Evolutionary conservation across 1,140 invertebrate species (phyloP).

Genomic region (Leptestheria dahalacensis): DNA sequence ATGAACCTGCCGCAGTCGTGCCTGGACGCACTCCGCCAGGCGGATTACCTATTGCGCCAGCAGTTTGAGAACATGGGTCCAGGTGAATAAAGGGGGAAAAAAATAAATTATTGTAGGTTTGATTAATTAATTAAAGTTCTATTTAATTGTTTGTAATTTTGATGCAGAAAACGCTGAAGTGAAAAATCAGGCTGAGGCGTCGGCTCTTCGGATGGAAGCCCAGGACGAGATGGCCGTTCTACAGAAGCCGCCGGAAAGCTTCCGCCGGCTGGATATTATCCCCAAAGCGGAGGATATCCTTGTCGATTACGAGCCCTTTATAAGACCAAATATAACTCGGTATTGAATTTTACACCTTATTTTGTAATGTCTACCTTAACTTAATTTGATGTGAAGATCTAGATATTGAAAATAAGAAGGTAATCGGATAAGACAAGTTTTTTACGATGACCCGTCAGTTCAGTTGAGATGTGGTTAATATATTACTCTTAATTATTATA

Average conservation of each 20-base stretch:
- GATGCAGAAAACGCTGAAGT: not conserved
- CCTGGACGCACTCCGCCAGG: not conserved
- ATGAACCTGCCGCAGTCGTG: not conserved
- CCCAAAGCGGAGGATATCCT: slow-evolving; percentile 12
- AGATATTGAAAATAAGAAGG: not conserved
- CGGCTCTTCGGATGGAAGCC: not conserved
- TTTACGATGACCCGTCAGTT: too few relatives aligned
- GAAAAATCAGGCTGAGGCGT: not conserved
- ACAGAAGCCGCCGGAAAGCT: slow-evolving; percentile 13
- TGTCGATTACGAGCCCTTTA: slow-evolving; percentile 19
- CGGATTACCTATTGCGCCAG: not conserved
- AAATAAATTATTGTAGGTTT: not conserved
- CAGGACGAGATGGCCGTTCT: not conserved
- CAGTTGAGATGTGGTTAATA: too few relatives aligned
- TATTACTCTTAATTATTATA: too few relatives aligned
- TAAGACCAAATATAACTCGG: slow-evolving; percentile 28
- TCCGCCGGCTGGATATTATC: slow-evolving; percentile 10
- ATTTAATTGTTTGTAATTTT: not conserved
- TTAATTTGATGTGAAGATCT: not conserved
- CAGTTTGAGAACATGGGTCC: not conserved
- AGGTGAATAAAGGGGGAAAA: not conserved
- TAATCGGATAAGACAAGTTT: not conserved
- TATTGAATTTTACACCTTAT: not conserved
- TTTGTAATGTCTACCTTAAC: not conserved
- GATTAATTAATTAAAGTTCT: not conserved